Base-by-base conservation (phyloP, 2,888 invertebrate genomes). In the Pollenia angustigena region DNA sequence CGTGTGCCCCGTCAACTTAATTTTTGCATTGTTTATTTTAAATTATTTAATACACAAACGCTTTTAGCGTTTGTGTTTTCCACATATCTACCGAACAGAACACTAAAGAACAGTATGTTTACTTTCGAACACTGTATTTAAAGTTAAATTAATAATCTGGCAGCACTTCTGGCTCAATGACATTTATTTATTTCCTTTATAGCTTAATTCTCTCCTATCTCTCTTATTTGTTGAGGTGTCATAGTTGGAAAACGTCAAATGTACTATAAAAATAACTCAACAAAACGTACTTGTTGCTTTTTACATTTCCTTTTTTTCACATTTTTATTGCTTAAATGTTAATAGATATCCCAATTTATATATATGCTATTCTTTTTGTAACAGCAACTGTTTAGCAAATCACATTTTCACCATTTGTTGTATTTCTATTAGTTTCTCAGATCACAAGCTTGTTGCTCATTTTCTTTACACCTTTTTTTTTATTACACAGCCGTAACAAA, bases 271-370 rank as follows among this genome's bases (percentile, higher is more conserved):
- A 81, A 32, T 32, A 76, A 68, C 14, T n/a, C 50, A 56, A 75
- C 8, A 71, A 62, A 56, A 52, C 54, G 46, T 54, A 86, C 86
- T 86, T 86, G 86, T 86, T 86, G 86, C 86, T 72, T 76, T 74
- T 81, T 66, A 62, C 46, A 68, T 50, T 68, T 79, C 40, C 40
- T 58, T 56, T 40, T n/a, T 52, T 62, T 60, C 7, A 52, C n/a
- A 60, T 23, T n/a, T 58, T 46, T 74, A 32, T 23, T 72, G n/a
- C n/a, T 14, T 11, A n/a, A 14, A 68, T 50, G 10, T 40, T 50
- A 9, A 69, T 40, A 8, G 11, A 42, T 23, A 12, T 12, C 32
- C 9, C 8, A 69, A 52, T 52, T 32, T 50, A 69, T 52, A 6
- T 40, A 16, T 6, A 14, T 40, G 16, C 16, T 54, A 54, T 52